Percentiles rank a stretch among this genome's conserved stretches.
These are phyloP conservation scores for Phalanger gymnotis DNA, from an alignment of 2,797 vertebrate species.

Conservation along the genomic window DNA sequence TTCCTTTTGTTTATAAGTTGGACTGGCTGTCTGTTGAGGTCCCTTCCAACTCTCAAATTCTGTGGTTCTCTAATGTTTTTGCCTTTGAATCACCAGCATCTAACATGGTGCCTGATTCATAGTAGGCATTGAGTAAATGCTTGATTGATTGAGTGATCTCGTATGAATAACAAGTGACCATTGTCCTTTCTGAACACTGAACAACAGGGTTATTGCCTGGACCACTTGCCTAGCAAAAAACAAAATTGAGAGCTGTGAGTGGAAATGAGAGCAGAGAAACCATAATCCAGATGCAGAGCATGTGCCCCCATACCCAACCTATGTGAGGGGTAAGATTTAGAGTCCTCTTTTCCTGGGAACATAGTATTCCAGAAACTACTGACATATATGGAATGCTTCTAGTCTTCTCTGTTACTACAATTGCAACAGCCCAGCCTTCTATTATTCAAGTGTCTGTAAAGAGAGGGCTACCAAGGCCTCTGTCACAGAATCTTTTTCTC, in stretches of 20 bases:
- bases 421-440: not conserved
- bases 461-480: too few species aligned
- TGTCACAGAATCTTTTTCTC: too few species aligned
- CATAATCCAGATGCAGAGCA: not conserved
- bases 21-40: not conserved
- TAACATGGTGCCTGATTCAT: not conserved
- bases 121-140: not conserved
- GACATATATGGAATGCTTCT: not conserved
- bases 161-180: not conserved
- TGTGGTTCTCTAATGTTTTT: not conserved
- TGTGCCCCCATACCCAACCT: not conserved
- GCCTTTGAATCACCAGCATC: not conserved
- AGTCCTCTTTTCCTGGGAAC: not conserved
- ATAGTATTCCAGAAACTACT: not conserved
- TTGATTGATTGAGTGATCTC: not conserved
- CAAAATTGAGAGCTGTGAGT: not conserved
- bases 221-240: not conserved
- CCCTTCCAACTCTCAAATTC: not conserved
- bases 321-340: not conserved
- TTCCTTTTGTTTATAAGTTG: not conserved
- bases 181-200: not conserved
- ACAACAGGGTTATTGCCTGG: not conserved
- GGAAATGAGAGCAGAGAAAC: not conserved
- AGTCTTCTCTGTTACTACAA: not conserved
- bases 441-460: too few species aligned